Evolutionary conservation across 1,140 invertebrate genomes (phyloP), one percentile per base, ranked within the genome.

Genomic region (Heliconius hewitsoni): DNA sequence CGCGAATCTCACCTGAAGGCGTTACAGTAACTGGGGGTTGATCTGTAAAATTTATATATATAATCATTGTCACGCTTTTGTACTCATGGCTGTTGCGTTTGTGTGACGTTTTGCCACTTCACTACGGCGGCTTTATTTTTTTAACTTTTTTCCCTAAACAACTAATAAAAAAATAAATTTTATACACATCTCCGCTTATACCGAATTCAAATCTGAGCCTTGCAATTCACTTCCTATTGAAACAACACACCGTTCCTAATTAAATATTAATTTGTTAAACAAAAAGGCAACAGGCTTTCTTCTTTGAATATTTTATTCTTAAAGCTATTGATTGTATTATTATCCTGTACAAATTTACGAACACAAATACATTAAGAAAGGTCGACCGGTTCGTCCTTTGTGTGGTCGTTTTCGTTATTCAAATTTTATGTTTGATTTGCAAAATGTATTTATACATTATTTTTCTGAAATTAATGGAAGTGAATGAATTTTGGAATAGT

Each of bases 1-100:
- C 91, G 5, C 79, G 79, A 77, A 92, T 85, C 50, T 82, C 42
- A 4, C 91, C 91, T 8, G 86, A 82, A 1, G 86, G 80, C 1
- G 85, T 82, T 42, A 75, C 55, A 3, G 80, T 81, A 18, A 86
- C 52, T 0, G 87, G 86, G 6, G 76, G 80, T 11, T 73, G 60
- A 27, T 66, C 60, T 66, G 60, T 30, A 27, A 52, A 46, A 3
- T 46, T 46, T 46, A 52, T 6, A 52, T 19, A 52, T 52, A 52
- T 19, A 19, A 6, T 18, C 18, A 52, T 52, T 52, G 16, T 19
- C 18, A 6, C 0, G 50, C 50, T 52, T 19, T 19, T 3, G 18
- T 8, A 19, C 13, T 52, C 18, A 52, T 18, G 16, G 1, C 18
- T 18, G 1, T 52, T 52, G 1, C 18, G 50, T 52, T 52, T 6